A percentile compares a stretch with the other conserved stretches of the same genome.
Conservation (phyloP, 2,797 vertebrate genomes). For the Catharus ustulatus region DNA sequence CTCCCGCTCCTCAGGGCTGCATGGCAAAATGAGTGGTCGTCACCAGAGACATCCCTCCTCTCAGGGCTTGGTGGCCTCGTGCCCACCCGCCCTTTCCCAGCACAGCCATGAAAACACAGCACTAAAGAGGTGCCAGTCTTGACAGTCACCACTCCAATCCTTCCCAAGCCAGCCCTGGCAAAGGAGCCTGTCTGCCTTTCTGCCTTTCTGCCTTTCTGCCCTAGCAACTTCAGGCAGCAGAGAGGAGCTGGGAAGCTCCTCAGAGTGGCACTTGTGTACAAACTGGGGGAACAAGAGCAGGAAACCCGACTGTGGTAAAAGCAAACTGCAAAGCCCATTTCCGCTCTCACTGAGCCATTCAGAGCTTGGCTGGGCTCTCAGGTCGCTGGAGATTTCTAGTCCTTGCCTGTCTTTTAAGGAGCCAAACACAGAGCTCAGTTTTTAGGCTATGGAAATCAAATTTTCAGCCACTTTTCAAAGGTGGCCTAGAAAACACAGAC, state of each 20-base stretch:
- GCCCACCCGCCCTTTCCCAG: neutral
- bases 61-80: accelerated
- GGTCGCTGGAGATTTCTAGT: neutral
- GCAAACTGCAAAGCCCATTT: neutral
- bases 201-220: neutral
- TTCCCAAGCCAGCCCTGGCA: neutral
- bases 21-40: slow-evolving; percentile 31
- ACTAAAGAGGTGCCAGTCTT: neutral
- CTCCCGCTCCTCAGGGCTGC: neutral
- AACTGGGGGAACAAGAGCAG: neutral
- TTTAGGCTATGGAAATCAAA: slow-evolving; percentile 39
- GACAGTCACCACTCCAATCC: neutral
- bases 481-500: slow-evolving; percentile 47
- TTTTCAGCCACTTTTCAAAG: neutral
- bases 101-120: neutral
- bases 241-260: neutral
- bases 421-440: neutral
- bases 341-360: neutral
- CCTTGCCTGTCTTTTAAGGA: neutral
- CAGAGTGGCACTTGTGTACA: neutral
- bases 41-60: neutral
- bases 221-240: neutral
- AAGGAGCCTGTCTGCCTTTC: neutral
- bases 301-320: neutral
- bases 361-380: neutral